Conservation (phyloP, 2,797 vertebrate genomes). For the Taeniopygia guttata region DNA sequence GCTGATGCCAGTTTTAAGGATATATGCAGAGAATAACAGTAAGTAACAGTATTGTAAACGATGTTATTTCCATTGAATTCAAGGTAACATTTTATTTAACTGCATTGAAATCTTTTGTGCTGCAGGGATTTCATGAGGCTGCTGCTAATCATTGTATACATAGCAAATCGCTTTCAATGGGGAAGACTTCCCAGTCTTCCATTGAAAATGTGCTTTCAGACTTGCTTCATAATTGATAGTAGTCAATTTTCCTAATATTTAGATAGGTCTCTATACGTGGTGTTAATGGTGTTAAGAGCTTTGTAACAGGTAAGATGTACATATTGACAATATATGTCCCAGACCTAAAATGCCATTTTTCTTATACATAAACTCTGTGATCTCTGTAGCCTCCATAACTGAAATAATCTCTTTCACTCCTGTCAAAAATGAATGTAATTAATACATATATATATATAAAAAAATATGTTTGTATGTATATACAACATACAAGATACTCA, state of each 20-base stretch:
- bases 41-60: conserved; percentile 52
- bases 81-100: neutral
- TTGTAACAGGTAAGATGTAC: neutral
- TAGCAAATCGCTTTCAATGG: neutral
- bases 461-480: neutral
- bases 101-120: neutral
- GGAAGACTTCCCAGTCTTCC: neutral
- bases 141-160: neutral
- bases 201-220: neutral
- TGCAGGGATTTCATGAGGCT: neutral
- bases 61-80: neutral
- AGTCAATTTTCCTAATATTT: neutral
- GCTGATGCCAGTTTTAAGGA: conserved; percentile 90
- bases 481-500: neutral
- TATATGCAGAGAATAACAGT: conserved; percentile 93
- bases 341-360: neutral
- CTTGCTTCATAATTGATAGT: neutral
- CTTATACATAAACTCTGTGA: neutral
- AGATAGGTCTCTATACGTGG: neutral
- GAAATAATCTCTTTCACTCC: neutral
- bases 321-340: neutral
- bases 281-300: neutral
- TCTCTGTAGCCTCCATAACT: neutral
- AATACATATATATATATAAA: no score
- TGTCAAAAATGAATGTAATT: neutral